Evolutionary conservation across 2,888 invertebrate species (phyloP).

Genomic region (Drosophila ustulata): DNA sequence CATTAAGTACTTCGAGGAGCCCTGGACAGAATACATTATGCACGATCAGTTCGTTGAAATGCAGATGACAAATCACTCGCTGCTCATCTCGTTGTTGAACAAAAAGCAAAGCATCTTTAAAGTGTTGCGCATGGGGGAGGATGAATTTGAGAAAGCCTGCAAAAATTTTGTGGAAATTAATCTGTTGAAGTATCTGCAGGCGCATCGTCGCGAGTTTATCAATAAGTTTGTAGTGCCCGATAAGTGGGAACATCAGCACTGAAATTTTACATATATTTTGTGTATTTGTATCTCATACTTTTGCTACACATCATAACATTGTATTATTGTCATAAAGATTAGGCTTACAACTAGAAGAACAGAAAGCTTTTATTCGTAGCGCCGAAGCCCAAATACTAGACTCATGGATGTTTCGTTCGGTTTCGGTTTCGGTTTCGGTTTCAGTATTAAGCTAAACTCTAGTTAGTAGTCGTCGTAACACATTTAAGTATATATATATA

Average conservation of each 20-base stretch:
- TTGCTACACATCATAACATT: constrained; percentile 48
- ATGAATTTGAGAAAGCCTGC: constrained; percentile 28
- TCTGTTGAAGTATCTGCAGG: constrained; percentile 68
- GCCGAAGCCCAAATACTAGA: constrained; percentile 28
- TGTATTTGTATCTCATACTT: constrained; percentile 58
- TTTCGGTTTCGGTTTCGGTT: constrained; percentile 11
- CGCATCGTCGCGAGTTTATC: constrained; percentile 68
- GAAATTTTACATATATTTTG: constrained; percentile 8
- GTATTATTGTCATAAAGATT: constrained; percentile 38
- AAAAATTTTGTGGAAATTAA: constrained; percentile 58
- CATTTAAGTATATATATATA: constrained; percentile 8
- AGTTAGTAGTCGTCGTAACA: constrained; percentile 43
- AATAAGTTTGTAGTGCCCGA: constrained; percentile 74
- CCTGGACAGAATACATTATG: constrained; percentile 75
- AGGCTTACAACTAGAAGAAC: constrained; percentile 54
- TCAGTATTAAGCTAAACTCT: constrained; percentile 28
- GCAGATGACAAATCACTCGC: constrained; percentile 44
- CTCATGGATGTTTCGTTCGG: constrained; percentile 39
- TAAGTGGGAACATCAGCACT: constrained; percentile 45
- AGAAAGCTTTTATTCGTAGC: constrained; percentile 56
- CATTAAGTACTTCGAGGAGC: constrained; percentile 68
- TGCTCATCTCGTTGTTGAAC: constrained; percentile 37
- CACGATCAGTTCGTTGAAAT: constrained; percentile 74
- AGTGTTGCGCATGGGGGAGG: constrained; percentile 28
- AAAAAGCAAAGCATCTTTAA: constrained; percentile 11